Base-by-base conservation (phyloP, 2,888 invertebrate species). In the Leptogaster cylindrica region DNA sequence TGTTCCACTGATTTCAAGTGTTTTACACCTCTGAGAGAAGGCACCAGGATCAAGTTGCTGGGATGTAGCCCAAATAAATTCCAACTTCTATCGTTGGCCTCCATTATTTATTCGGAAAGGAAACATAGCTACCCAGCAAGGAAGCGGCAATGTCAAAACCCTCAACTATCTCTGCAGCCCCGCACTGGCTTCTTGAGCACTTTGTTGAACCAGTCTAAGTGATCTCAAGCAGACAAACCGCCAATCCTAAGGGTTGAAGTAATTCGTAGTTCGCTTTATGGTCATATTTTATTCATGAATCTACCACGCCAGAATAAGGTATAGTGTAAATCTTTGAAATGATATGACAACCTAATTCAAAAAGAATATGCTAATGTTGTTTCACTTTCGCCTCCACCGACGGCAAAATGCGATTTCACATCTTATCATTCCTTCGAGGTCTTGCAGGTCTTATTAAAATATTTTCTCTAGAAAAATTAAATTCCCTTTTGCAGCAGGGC, bases 231-330 rank as follows among this genome's bases (percentile, higher is more conserved):
- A 16, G 52, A 31, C 52, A 31, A 52, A 52, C 31, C 52, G 33
- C 14, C 18, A 20, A n/a, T 52, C 20, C 18, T 31, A 33, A 52
- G 52, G 52, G 52, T 52, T 52, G 52, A 50, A 52, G 33, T 31
- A 52, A 52, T 52, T 52, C 52, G 52, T 52, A 52, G 52, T 52
- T 52, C 52, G 33, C 52, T 63, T 63, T 63, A 28, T 63, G 44
- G 44, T 63, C 61, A 63, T 63, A 63, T 63, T 63, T 63, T 63
- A 63, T 63, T 63, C 61, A 63, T 63, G 61, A 63, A 27, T 27
- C 14, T 36, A 12, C 46, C 46, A n/a, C 14, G 18, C 18, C 28
- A 52, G 52, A 33, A 18, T 31, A 52, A 52, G 52, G 52, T 52
- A 31, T 52, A 52, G 52, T 52, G 52, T 52, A 52, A 52, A 52